Evolutionary conservation across 2,113 vertebrate species (phyloP).

Genomic region (Centrocercus urophasianus): DNA sequence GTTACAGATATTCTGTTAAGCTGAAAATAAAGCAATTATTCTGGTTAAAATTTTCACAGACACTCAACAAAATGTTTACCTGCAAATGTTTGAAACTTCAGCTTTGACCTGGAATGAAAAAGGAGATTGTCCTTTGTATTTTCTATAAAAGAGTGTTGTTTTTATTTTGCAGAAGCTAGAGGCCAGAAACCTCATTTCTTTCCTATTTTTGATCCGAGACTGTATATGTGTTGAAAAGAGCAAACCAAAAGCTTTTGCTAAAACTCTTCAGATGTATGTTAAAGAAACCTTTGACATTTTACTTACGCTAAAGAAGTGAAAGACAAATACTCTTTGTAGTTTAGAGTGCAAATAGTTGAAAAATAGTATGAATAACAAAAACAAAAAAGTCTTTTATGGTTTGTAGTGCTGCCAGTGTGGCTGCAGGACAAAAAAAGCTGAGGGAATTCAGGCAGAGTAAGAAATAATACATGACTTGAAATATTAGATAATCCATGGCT

Average conservation of each 20-base stretch:
- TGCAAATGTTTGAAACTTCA: background rate
- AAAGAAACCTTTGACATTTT: constrained; percentile 50
- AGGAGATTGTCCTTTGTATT: background rate
- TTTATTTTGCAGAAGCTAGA: constrained; percentile 10
- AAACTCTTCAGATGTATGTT: constrained; percentile 9
- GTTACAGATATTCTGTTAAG: background rate
- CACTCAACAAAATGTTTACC: background rate
- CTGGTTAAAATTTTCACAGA: background rate
- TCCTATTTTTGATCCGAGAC: background rate
- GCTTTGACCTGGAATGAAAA: background rate
- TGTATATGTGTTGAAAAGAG: background rate
- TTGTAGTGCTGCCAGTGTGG: constrained; percentile 8
- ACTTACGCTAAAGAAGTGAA: constrained; percentile 16
- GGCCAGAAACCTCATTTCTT: background rate
- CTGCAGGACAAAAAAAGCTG: background rate
- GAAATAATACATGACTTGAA: background rate
- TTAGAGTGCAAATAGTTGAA: constrained; percentile 26
- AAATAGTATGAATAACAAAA: constrained; percentile 40
- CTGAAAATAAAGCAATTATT: background rate
- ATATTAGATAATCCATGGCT: background rate
- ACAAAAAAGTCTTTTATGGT: constrained; percentile 4
- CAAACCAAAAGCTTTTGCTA: background rate
- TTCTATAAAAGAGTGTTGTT: background rate
- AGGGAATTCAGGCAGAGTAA: constrained; percentile 7
- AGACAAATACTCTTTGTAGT: background rate